A percentile compares a stretch with the other conserved stretches of the same genome.
phyloP scores from a whole-genome alignment of 2,888 invertebrate species.

The Cantharis flavilabris region DNA sequence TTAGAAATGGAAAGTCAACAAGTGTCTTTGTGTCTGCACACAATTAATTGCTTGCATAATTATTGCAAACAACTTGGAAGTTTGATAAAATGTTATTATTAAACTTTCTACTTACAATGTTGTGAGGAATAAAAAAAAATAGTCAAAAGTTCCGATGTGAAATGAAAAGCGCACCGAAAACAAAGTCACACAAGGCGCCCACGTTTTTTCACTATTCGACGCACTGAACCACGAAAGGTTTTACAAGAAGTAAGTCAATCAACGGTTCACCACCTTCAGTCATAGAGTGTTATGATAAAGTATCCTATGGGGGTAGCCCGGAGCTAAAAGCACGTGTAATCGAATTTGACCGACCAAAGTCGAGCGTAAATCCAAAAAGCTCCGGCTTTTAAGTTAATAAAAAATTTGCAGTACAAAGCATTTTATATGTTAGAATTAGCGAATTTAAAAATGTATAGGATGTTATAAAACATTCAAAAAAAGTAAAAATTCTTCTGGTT shows the following conservation, averaged over 20 bases:
- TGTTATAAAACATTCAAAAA: neutral
- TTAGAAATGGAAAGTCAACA: neutral
- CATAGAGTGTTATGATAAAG: constrained; percentile 39
- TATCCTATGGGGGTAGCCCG: constrained; percentile 39
- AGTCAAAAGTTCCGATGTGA: neutral
- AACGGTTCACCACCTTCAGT: constrained; percentile 45
- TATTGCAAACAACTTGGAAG: neutral
- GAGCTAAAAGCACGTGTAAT: constrained; percentile 42
- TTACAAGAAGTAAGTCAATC: constrained; percentile 39
- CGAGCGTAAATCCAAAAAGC: constrained; percentile 7
- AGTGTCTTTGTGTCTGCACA: neutral
- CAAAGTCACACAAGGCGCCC: neutral
- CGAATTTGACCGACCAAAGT: constrained; percentile 35
- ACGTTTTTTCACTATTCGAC: neutral
- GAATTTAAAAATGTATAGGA: neutral
- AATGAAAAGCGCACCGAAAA: constrained; percentile 8
- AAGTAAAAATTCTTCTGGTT: neutral
- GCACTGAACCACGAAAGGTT: constrained; percentile 14
- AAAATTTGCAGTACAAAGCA: neutral
- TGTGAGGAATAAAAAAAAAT: neutral
- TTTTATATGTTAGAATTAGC: neutral
- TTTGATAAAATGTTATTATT: neutral
- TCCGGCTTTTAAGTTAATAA: neutral
- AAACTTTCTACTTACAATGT: neutral
- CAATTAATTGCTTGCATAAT: neutral